phyloP scores from a whole-genome alignment of 2,888 invertebrate species.

The Pyrocoelia pectoralis region DNA sequence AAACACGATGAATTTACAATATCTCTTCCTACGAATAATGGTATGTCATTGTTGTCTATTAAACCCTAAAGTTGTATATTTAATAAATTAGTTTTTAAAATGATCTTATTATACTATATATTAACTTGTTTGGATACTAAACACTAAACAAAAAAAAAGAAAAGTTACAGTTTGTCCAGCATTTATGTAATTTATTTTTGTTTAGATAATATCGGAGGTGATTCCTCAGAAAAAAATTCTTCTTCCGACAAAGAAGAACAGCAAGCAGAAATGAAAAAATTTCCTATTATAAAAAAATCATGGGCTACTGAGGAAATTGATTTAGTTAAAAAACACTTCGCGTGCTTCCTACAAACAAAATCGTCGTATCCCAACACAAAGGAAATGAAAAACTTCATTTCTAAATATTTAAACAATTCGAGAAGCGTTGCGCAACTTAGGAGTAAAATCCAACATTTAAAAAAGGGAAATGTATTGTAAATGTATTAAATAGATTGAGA shows the following conservation, averaged over 20 bases:
- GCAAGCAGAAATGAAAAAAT: neutral
- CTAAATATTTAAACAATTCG: conserved; percentile 1
- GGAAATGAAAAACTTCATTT: conserved; percentile 1
- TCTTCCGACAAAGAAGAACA: conserved; percentile 1
- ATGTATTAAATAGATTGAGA: conserved; percentile 1
- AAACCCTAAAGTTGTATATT: too few species aligned
- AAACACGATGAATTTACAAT: too few species aligned
- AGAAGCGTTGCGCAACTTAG: neutral
- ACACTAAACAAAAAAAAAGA: too few species aligned
- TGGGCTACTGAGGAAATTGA: conserved; percentile 3
- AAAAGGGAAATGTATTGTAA: neutral
- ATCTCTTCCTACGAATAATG: too few species aligned
- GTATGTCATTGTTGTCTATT: too few species aligned
- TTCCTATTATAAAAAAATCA: neutral
- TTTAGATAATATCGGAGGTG: neutral
- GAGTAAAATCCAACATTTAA: neutral
- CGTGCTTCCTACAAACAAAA: too few species aligned
- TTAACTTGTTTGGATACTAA: too few species aligned
- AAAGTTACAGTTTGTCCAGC: too few species aligned
- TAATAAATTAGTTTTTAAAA: too few species aligned
- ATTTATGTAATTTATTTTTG: too few species aligned
- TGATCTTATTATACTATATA: too few species aligned
- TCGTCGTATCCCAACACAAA: too few species aligned
- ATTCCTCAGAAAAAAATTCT: conserved; percentile 3
- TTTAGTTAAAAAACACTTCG: conserved; percentile 1